Conservation (phyloP, 2,888 invertebrate genomes). For the Agrenia bidenticulata region DNA sequence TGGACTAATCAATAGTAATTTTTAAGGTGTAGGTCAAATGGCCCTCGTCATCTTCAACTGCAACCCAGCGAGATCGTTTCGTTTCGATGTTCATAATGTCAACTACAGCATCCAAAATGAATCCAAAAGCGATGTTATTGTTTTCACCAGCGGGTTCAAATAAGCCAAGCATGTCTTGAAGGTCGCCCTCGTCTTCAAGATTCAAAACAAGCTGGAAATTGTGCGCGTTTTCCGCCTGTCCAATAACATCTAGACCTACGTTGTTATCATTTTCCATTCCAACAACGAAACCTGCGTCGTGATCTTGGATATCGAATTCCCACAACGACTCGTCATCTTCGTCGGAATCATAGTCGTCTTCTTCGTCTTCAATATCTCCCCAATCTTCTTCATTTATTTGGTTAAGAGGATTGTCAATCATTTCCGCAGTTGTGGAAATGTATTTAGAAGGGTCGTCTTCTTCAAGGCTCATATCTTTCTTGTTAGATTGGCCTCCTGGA, state of each 20-base stretch:
- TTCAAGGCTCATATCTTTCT: background rate
- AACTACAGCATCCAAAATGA: conserved; percentile 37
- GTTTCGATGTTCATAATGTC: conserved; percentile 32
- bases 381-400: no score
- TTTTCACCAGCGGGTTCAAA: background rate
- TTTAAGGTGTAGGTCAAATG: conserved; percentile 36
- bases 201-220: conserved; percentile 3
- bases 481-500: background rate
- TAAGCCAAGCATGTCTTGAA: background rate
- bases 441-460: no score
- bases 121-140: conserved; percentile 17
- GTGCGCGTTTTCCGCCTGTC: background rate
- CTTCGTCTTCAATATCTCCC: background rate
- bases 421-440: no score
- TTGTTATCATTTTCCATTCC: background rate
- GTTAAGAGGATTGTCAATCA: no score
- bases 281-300: no score
- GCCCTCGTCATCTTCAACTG: conserved; percentile 32
- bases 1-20: conserved; percentile 31
- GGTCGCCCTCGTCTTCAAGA: conserved; percentile 1
- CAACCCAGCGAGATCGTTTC: conserved; percentile 33
- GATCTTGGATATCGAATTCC: no score
- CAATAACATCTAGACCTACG: background rate
- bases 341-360: conserved; percentile 2
- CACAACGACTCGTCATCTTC: conserved; percentile 4